Percentiles rank a stretch among this genome's conserved stretches.
Conservation (phyloP, 2,888 invertebrate species). For the Schizaphis graminum region DNA sequence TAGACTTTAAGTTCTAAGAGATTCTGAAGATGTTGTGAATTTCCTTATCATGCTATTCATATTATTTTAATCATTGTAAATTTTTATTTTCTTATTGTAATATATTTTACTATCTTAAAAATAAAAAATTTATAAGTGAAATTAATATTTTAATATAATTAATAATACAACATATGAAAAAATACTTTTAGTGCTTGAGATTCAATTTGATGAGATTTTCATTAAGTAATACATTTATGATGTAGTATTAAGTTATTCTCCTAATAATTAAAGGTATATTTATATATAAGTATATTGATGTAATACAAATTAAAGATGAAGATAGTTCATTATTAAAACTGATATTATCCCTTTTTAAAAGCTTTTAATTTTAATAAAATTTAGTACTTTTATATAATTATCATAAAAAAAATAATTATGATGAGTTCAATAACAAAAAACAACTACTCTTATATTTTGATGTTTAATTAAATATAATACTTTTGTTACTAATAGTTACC, state of each 20-base stretch:
- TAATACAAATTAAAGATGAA: neutral
- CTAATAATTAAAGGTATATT: neutral
- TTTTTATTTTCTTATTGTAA: no score
- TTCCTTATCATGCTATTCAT: no score
- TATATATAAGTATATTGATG: neutral
- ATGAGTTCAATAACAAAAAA: neutral
- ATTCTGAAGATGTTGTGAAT: no score
- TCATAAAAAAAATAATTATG: neutral
- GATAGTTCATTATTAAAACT: neutral
- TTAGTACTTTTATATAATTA: neutral
- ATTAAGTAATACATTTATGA: neutral
- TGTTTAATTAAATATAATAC: neutral
- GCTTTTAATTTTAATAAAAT: neutral
- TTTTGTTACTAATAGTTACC: constrained; percentile 36
- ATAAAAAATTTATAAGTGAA: constrained; percentile 14
- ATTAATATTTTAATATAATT: constrained; percentile 20
- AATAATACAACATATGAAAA: constrained; percentile 38
- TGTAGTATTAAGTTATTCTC: neutral
- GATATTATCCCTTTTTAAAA: neutral
- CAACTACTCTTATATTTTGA: neutral
- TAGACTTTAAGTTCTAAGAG: neutral
- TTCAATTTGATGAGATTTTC: constrained; percentile 18
- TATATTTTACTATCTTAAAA: no score
- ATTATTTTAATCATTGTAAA: no score
- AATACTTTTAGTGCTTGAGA: constrained; percentile 32